A percentile compares a stretch with the other conserved stretches of the same genome.
Evolutionary conservation across 2,888 invertebrate species (phyloP).

Genomic region (Drepana falcataria): DNA sequence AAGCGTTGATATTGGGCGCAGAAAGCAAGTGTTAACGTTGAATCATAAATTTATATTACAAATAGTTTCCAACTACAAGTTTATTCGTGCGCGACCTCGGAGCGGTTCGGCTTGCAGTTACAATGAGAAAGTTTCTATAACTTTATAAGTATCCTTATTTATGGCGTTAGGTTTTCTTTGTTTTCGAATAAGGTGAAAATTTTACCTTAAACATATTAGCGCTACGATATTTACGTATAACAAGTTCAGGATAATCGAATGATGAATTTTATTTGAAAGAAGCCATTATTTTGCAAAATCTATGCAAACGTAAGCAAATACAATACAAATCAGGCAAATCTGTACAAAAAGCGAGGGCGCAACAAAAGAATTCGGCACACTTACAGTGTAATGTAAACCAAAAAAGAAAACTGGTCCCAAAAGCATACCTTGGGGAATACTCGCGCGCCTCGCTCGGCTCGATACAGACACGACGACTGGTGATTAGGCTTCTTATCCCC

Average conservation of each 20-base stretch:
- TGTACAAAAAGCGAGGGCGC: conserved; percentile 61
- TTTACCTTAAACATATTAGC: neutral
- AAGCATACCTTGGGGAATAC: conserved; percentile 72
- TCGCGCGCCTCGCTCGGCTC: conserved; percentile 65
- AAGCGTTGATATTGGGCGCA: conserved; percentile 8
- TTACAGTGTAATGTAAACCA: conserved; percentile 76
- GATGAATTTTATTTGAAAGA: neutral
- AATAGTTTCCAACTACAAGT: conserved; percentile 70
- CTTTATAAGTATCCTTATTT: conserved; percentile 71
- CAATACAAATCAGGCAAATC: conserved; percentile 62
- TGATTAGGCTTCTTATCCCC: conserved; percentile 78
- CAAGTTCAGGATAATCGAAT: neutral
- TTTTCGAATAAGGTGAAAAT: conserved; percentile 24
- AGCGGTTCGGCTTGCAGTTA: conserved; percentile 55
- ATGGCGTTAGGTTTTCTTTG: conserved; percentile 59
- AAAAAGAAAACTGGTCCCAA: conserved; percentile 77
- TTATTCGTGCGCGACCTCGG: conserved; percentile 67
- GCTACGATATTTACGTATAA: too few relatives aligned
- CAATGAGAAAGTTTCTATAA: conserved; percentile 63
- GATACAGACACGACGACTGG: conserved; percentile 78
- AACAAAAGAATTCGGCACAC: conserved; percentile 76
- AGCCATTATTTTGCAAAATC: conserved; percentile 20
- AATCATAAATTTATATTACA: conserved; percentile 66
- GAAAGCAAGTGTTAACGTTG: conserved; percentile 40
- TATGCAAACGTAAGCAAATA: conserved; percentile 42